Conservation (phyloP, 2,113 vertebrate genomes). For the Megaceryle torquata region DNA sequence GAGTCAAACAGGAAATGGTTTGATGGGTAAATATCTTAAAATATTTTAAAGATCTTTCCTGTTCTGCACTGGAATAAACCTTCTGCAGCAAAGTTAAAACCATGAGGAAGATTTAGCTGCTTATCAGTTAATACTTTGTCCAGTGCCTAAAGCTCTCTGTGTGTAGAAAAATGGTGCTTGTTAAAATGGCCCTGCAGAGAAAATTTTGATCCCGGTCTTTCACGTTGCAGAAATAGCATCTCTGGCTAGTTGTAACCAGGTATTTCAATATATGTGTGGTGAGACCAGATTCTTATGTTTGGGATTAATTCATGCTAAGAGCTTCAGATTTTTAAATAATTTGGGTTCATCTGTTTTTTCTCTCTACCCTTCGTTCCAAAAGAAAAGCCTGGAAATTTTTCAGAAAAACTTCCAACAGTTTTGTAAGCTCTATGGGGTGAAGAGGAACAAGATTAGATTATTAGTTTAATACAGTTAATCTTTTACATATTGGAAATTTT, state of each 20-base stretch:
- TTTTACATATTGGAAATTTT: neutral
- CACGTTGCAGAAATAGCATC: neutral
- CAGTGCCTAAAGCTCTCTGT: neutral
- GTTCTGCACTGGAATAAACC: neutral
- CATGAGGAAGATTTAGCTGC: neutral
- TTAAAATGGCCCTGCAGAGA: neutral
- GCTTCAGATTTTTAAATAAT: neutral
- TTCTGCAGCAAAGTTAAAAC: neutral
- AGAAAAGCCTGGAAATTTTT: neutral
- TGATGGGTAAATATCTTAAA: neutral
- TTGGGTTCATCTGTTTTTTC: neutral
- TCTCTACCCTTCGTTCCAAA: neutral
- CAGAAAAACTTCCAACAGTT: neutral
- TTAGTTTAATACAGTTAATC: neutral
- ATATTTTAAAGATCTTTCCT: neutral
- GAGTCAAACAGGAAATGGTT: neutral
- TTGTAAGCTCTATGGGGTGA: neutral
- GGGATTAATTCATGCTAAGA: neutral
- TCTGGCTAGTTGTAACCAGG: neutral
- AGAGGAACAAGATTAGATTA: neutral
- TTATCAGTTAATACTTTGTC: neutral
- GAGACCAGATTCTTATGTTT: neutral
- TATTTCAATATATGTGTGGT: neutral
- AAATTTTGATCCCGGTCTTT: neutral
- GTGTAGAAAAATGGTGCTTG: neutral